These are phyloP conservation scores for Platyrinchus mystaceus DNA, from an alignment of 2,797 vertebrate genomes.

Conservation along the genomic window DNA sequence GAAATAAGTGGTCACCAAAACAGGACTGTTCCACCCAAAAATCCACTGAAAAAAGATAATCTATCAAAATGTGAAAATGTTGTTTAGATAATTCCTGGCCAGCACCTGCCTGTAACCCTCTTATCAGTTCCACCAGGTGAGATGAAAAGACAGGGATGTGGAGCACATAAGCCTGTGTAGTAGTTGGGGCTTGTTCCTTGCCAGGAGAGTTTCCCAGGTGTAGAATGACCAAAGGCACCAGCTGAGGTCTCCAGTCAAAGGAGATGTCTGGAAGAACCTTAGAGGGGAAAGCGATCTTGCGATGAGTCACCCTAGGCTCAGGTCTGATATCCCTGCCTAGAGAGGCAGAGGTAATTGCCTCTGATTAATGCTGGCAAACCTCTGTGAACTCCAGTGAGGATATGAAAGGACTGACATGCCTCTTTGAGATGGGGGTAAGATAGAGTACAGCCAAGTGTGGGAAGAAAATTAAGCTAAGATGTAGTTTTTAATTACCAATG, in stretches of 20 bases:
- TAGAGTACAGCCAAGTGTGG: constrained; percentile 52
- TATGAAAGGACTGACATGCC: constrained; percentile 51
- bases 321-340: constrained; percentile 36
- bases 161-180: neutral
- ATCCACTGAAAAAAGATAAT: neutral
- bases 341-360: constrained; percentile 45
- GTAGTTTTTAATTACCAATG: constrained; percentile 58
- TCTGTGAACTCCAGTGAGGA: constrained; percentile 47
- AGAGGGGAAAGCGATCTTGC: neutral
- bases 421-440: constrained; percentile 54
- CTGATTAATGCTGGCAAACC: constrained; percentile 52
- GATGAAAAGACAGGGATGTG: neutral
- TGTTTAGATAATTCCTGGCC: neutral
- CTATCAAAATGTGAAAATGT: neutral
- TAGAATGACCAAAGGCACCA: constrained; percentile 20
- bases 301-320: constrained; percentile 4
- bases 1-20: neutral
- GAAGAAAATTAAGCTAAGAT: constrained; percentile 56
- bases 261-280: constrained; percentile 28
- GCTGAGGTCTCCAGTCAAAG: constrained; percentile 10
- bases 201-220: constrained; percentile 25
- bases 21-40: neutral
- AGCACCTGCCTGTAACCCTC: neutral
- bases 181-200: neutral
- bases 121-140: neutral